Conservation (phyloP, 1,140 invertebrate genomes). For the Zaprionus africanus region DNA sequence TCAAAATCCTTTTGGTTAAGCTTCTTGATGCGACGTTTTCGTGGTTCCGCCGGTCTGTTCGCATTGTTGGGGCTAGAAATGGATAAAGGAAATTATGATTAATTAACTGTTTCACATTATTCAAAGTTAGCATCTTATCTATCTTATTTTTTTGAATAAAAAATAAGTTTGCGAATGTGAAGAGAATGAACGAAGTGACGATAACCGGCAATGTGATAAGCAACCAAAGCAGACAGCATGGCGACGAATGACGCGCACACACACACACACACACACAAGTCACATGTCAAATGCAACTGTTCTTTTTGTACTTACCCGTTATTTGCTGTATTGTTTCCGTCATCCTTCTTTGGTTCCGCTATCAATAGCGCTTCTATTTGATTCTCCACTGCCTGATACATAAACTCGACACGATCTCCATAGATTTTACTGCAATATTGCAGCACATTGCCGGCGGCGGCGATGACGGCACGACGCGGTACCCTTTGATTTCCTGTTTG, state of each 20-base stretch:
- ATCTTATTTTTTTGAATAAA: background rate
- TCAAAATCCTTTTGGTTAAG: conserved; percentile 59
- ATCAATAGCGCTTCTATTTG: conserved; percentile 51
- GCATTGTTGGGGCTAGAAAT: conserved; percentile 19
- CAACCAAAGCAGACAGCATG: conserved; percentile 48
- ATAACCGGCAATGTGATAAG: conserved; percentile 54
- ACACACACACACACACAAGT: background rate
- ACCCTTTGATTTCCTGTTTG: conserved; percentile 7
- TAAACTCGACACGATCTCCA: conserved; percentile 58
- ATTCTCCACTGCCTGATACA: conserved; percentile 55
- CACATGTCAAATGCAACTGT: background rate
- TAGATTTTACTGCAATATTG: conserved; percentile 63
- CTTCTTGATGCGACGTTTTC: conserved; percentile 62
- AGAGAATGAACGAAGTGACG: conserved; percentile 37
- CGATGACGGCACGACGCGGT: conserved; percentile 42
- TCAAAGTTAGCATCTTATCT: background rate
- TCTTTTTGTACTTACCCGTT: conserved; percentile 49
- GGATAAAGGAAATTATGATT: background rate
- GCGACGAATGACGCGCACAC: conserved; percentile 17
- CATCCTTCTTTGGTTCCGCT: conserved; percentile 40
- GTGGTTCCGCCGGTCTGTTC: conserved; percentile 38
- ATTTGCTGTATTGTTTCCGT: conserved; percentile 9
- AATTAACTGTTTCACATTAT: background rate
- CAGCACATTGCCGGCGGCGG: conserved; percentile 51
- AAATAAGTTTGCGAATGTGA: conserved; percentile 10